Base-by-base conservation (phyloP, 1,140 invertebrate species). In the Psilanteris sp. region DNA sequence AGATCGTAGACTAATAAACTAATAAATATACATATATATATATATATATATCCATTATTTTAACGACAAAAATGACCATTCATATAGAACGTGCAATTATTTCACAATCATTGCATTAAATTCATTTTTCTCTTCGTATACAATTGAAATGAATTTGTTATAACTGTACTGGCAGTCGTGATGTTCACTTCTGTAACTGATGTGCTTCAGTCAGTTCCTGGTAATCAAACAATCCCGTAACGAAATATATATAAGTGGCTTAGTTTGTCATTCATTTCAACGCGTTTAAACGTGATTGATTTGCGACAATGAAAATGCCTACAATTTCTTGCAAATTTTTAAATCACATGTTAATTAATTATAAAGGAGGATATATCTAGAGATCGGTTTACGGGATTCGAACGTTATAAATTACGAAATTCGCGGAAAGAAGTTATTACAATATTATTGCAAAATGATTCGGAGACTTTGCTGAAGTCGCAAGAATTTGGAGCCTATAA, bases 121-220 rank as follows among this genome's bases (percentile, higher is more conserved):
- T 34, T 52, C 59, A 52, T 64, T 59, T 73, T 39, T 54, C 34
- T 43, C 46, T 41, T 36, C 52, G 29, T 27, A 5, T 36, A 68
- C 52, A n/a, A n/a, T 31, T 59, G 64, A 57, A 55, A 67, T 48
- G n/a, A n/a, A n/a, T n/a, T n/a, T n/a, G n/a, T n/a, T n/a, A 9
- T 6, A 67, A 61, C 46, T 59, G 61, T 50, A 26, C 68, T 75
- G 71, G 71, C 71, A 75, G 10, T 31, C 31, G 7, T 44, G 46
- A 50, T 61, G 71, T 62, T 68, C 50, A 67, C 48, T n/a, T 31
- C 62, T 48, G 46, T 62, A 75, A 67, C 62, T 55, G 39, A 57
- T 50, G 68, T 70, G 48, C 59, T 68, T 68, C 67, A 55, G 57
- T 77, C 73, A 77, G 62, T 57, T 72, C 57, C 68, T 72, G 75